These are phyloP conservation scores for Girardinichthys multiradiatus DNA, from an alignment of 2,113 vertebrate genomes.

Conservation along the genomic window DNA sequence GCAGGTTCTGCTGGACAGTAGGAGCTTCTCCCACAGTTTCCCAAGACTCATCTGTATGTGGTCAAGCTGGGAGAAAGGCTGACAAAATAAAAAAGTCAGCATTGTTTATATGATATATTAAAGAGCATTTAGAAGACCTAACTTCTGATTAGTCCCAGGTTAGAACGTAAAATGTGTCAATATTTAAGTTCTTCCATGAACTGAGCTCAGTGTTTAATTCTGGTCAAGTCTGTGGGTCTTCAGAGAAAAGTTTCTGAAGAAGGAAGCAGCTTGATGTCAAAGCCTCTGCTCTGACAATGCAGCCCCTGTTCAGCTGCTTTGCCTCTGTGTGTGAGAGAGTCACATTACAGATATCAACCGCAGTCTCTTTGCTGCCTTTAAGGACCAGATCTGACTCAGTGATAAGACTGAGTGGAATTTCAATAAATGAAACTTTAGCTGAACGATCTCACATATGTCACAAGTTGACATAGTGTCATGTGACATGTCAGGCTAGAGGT, in stretches of 20 bases:
- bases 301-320: slow-evolving; percentile 25
- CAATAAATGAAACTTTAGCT: too few relatives aligned
- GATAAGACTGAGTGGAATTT: too few relatives aligned
- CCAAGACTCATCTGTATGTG: background rate
- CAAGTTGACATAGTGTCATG: too few relatives aligned
- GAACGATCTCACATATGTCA: too few relatives aligned
- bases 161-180: slow-evolving; percentile 10
- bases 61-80: slow-evolving; percentile 12
- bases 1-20: background rate
- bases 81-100: slow-evolving; percentile 13
- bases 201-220: slow-evolving; percentile 14
- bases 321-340: slow-evolving; percentile 7
- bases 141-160: slow-evolving; percentile 9
- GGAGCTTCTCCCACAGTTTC: slow-evolving; percentile 3
- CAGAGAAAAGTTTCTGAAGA: slow-evolving; percentile 36
- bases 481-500: too few relatives aligned
- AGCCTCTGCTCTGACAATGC: slow-evolving; percentile 49
- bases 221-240: slow-evolving; percentile 20
- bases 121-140: background rate
- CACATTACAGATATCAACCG: slow-evolving; percentile 34
- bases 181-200: slow-evolving; percentile 14
- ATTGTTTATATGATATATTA: background rate
- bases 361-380: slow-evolving; percentile 39
- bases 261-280: slow-evolving; percentile 37
- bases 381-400: too few relatives aligned